These are phyloP conservation scores for Dione juno DNA, from an alignment of 2,888 invertebrate genomes.

Conservation along the genomic window DNA sequence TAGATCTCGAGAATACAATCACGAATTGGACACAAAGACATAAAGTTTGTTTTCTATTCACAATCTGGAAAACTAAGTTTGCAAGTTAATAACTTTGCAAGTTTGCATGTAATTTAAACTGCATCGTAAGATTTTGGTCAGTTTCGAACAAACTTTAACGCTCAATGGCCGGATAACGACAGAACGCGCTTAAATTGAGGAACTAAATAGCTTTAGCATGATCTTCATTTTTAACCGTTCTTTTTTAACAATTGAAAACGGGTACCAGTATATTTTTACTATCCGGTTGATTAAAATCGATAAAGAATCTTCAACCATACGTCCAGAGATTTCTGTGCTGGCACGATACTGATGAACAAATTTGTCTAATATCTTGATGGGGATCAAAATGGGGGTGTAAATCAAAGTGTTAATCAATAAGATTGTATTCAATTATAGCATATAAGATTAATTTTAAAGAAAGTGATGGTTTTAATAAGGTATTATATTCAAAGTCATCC, in stretches of 20 bases:
- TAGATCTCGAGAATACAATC: background rate
- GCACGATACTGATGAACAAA: too few relatives aligned
- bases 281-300: too few relatives aligned
- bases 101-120: constrained; percentile 34
- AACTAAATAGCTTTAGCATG: constrained; percentile 12
- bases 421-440: too few relatives aligned
- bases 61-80: constrained; percentile 26
- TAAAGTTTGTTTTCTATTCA: constrained; percentile 4
- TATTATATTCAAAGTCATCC: too few relatives aligned
- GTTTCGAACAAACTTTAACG: constrained; percentile 22
- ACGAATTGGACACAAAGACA: background rate
- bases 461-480: too few relatives aligned
- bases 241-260: background rate
- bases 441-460: too few relatives aligned
- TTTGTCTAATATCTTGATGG: too few relatives aligned
- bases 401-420: too few relatives aligned
- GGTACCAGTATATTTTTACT: too few relatives aligned
- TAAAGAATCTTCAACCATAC: too few relatives aligned
- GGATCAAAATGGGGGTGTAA: too few relatives aligned
- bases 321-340: too few relatives aligned
- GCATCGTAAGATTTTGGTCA: constrained; percentile 23
- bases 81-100: constrained; percentile 22
- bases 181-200: background rate
- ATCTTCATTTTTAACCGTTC: background rate
- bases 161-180: background rate